Conservation (phyloP, 2,113 vertebrate species). For the Arothron firmamentum region DNA sequence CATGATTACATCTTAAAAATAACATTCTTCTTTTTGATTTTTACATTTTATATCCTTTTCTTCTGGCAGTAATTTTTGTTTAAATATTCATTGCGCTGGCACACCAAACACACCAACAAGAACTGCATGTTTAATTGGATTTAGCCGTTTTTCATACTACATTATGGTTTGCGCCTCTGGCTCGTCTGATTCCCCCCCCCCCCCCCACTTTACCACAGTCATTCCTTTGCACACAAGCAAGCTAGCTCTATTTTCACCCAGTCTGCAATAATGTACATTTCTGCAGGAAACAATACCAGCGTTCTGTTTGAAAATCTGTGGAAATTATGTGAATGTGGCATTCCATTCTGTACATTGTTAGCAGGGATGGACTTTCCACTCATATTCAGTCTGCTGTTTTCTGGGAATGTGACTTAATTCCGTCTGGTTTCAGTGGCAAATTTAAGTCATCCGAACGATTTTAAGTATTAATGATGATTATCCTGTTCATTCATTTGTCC, state of each 20-base stretch:
- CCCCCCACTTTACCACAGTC: slow-evolving; percentile 10
- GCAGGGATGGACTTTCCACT: slow-evolving; percentile 13
- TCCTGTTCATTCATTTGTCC: slow-evolving; percentile 2
- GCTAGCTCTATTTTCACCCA: slow-evolving; percentile 22
- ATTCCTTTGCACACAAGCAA: slow-evolving; percentile 4
- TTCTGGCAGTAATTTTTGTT: slow-evolving; percentile 1
- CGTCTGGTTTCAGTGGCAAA: background rate
- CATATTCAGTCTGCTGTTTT: slow-evolving; percentile 16
- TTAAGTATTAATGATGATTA: background rate
- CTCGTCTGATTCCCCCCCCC: slow-evolving; percentile 8
- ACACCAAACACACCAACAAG: no score
- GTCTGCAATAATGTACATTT: slow-evolving; percentile 11
- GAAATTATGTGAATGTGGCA: slow-evolving; percentile 28
- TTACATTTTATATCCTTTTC: slow-evolving; percentile 37
- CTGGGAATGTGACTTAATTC: background rate
- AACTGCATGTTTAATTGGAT: no score
- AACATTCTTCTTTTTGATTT: no score
- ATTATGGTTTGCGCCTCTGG: background rate
- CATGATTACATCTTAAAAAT: no score
- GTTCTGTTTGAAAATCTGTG: slow-evolving; percentile 10
- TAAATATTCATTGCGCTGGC: no score
- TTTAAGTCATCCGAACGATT: background rate
- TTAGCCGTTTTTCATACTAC: slow-evolving; percentile 5
- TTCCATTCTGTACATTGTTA: slow-evolving; percentile 14
- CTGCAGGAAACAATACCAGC: slow-evolving; percentile 11